Evolutionary conservation across 2,113 vertebrate genomes (phyloP), one percentile per base, ranked within the genome.

Genomic region (Numida meleagris): DNA sequence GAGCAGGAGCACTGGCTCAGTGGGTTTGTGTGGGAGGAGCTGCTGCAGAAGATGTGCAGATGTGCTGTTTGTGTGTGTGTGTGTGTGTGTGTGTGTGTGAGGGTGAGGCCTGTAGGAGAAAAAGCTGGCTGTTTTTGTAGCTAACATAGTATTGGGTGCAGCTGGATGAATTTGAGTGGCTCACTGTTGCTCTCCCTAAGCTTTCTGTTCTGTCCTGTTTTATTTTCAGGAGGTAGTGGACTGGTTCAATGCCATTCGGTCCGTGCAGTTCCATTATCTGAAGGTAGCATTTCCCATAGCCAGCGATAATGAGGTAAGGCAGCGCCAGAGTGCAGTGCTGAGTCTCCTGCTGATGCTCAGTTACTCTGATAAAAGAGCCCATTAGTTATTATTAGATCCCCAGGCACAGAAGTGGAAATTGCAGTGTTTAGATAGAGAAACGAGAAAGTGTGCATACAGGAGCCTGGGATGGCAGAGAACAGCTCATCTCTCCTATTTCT

Each of bases 221-320:
- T 36, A 0, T 90, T 40, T 71, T 80, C 71, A 99, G 99, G 98
- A 98, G 92, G 98, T 99, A 29, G 99, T 99, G 33, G 98, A 99
- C 95, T 99, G 99, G 99, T 98, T 98, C 94, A 99, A 99, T 15
- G 97, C 98, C 27, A 99, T 99, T 61, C 98, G 99, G 45, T 98
- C 98, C 0, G 97, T 98, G 87, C 98, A 99, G 97, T 97, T 99
- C 90, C 98, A 98, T 93, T 99, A 99, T 80, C 97, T 99, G 90
- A 98, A 98, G 93, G 98, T 99, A 89, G 99, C 99, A 4, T 99
- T 99, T 96, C 99, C 99, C 16, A 98, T 98, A 62, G 98, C 98
- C 66, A 98, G 97, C 1, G 98, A 99, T 63, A 89, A 96, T 24
- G 99, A 99, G 98, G 99, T 99, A 93, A 97, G 92, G 84, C 74